Base-by-base conservation (phyloP, 1,140 invertebrate species). In the Drosophila parvula region DNA sequence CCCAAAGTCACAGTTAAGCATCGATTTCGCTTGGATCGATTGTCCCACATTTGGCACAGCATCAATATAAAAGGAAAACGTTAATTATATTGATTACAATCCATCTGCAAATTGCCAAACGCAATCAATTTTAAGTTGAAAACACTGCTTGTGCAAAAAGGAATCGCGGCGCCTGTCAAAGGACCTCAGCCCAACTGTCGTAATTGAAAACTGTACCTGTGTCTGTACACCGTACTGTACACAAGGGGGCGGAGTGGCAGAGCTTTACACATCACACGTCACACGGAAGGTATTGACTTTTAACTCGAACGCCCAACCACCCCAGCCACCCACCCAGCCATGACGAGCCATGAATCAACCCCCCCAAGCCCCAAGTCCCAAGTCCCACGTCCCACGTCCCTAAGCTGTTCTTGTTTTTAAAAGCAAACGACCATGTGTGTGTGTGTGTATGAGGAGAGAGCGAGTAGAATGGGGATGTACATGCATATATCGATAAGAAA, bases 131-230 rank as follows among this genome's bases (percentile, higher is more conserved):
- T 41, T 47, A 71, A 73, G 67, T 59, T 50, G 43, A 45, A 48
- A 83, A 75, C 45, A 22, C 57, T 62, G 56, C 27, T 32, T 38
- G 48, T 28, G 59, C 28, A 18, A 28, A 16, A 41, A 40, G 50
- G 44, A 71, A 70, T 71, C 51, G 57, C 48, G 64, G 32, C 30
- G 68, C 41, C 78, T 68, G 81, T 83, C 81, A 84, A 84, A 84
- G 79, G 81, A 79, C 76, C 71, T 64, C 69, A 82, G 70, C 75
- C 59, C 62, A 43, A 78, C 70, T 75, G 80, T 50, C 75, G 80
- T 84, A 84, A 83, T 84, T 83, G 81, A 83, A 83, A 83, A 83
- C 81, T 83, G 81, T 83, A 83, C 81, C 80, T 79, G 50, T 65
- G 56, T 44, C 55, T 50, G 63, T 30, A 22, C 22, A 22, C 22